These are phyloP conservation scores for Cantharis rufa DNA, from an alignment of 2,888 invertebrate genomes.

Conservation along the genomic window DNA sequence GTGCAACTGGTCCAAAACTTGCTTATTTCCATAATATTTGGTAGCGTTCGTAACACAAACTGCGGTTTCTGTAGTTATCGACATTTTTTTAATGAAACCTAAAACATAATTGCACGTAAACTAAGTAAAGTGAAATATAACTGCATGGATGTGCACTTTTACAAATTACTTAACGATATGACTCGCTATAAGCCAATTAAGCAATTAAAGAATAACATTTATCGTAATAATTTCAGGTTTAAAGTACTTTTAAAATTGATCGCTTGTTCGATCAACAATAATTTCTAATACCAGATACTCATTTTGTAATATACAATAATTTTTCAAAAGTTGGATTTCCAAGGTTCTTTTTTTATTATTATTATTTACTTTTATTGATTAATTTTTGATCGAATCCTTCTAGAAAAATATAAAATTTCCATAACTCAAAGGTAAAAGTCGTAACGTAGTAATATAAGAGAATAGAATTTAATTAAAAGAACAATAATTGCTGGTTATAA, in stretches of 20 bases:
- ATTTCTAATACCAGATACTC: not conserved
- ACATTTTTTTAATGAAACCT: not conserved
- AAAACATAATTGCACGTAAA: not conserved
- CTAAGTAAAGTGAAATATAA: not conserved
- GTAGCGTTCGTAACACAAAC: slow-evolving; percentile 70
- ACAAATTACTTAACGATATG: not conserved
- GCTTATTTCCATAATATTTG: slow-evolving; percentile 69
- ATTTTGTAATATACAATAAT: not conserved
- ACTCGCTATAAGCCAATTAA: not conserved
- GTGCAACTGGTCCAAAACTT: slow-evolving; percentile 69
- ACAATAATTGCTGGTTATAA: not conserved
- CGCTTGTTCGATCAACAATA: not conserved
- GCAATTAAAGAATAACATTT: not conserved
- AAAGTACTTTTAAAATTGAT: not conserved
- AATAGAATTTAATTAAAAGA: not conserved
- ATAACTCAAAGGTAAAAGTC: not conserved
- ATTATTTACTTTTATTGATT: not conserved
- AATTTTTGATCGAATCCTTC: not conserved
- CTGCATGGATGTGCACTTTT: not conserved
- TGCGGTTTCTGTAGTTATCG: slow-evolving; percentile 54
- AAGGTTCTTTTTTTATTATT: not conserved
- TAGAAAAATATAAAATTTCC: not conserved
- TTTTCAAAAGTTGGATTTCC: not conserved
- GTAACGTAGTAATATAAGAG: not conserved
- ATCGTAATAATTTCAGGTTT: not conserved